Conservation (phyloP, 2,888 invertebrate species). For the Dione vanillae region DNA sequence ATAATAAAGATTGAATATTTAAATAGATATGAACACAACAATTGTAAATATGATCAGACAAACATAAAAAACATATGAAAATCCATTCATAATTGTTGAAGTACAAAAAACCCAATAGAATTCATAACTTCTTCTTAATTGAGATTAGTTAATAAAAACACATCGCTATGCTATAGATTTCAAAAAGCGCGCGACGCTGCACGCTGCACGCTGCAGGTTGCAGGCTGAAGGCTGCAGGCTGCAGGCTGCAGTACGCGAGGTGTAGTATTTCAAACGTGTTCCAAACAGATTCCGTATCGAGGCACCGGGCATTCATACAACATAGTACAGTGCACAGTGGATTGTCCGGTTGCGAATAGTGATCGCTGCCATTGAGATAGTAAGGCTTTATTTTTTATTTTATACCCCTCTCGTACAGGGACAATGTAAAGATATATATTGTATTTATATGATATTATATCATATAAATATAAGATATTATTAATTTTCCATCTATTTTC, state of each 20-base stretch:
- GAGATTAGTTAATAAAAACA: not conserved
- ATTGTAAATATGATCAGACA: no score
- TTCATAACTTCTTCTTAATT: no score
- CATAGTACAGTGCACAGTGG: not conserved
- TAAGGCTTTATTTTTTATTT: not conserved
- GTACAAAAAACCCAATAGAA: no score
- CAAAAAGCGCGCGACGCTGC: not conserved
- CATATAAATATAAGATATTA: no score
- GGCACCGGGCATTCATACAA: conserved; percentile 11
- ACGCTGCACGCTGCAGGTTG: not conserved
- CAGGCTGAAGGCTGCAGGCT: not conserved
- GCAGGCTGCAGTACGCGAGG: conserved; percentile 1
- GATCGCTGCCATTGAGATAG: conserved; percentile 10
- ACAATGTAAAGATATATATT: no score
- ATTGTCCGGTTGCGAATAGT: conserved; percentile 4
- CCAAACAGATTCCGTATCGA: conserved; percentile 1
- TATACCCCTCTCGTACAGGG: not conserved
- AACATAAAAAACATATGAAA: no score
- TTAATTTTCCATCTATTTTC: no score
- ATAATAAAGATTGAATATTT: no score
- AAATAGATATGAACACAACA: no score
- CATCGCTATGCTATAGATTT: not conserved
- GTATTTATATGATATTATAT: no score
- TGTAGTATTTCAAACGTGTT: conserved; percentile 27
- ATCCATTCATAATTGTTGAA: no score